Percentiles rank a stretch among this genome's conserved stretches.
Evolutionary conservation across 2,888 invertebrate genomes (phyloP).

Genomic region (Priocnemis perturbator): DNA sequence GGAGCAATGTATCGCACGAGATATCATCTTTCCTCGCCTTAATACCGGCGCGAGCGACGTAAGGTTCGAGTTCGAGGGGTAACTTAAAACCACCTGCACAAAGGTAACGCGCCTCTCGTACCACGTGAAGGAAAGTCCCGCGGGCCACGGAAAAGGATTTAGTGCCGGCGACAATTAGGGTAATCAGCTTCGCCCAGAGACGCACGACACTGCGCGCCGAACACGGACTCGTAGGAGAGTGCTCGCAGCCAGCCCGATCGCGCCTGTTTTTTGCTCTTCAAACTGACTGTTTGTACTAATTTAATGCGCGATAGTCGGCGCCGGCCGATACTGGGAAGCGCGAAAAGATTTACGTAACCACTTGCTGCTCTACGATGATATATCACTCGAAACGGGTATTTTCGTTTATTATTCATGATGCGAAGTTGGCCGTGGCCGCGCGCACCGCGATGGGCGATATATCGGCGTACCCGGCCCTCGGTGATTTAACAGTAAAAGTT

Average conservation of each 20-base stretch:
- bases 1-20: constrained; percentile 16
- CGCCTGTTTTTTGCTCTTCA: too few relatives aligned
- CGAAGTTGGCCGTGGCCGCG: constrained; percentile 54
- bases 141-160: too few relatives aligned
- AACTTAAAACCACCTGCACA: constrained; percentile 15
- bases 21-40: constrained; percentile 21
- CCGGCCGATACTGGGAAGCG: too few relatives aligned
- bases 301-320: too few relatives aligned
- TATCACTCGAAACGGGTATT: constrained; percentile 44
- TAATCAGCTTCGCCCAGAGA: too few relatives aligned
- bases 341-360: too few relatives aligned
- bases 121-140: too few relatives aligned
- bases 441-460: constrained; percentile 18
- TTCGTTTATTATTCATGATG: constrained; percentile 71
- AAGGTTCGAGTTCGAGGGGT: neutral
- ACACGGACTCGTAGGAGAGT: too few relatives aligned
- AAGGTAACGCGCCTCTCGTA: neutral
- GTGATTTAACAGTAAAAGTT: constrained; percentile 43
- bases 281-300: too few relatives aligned
- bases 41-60: neutral
- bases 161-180: too few relatives aligned
- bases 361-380: constrained; percentile 14
- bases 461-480: constrained; percentile 1
- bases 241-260: too few relatives aligned
- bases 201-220: too few relatives aligned